Conservation (phyloP, 2,797 vertebrate genomes). For the Hylomyscus alleni region DNA sequence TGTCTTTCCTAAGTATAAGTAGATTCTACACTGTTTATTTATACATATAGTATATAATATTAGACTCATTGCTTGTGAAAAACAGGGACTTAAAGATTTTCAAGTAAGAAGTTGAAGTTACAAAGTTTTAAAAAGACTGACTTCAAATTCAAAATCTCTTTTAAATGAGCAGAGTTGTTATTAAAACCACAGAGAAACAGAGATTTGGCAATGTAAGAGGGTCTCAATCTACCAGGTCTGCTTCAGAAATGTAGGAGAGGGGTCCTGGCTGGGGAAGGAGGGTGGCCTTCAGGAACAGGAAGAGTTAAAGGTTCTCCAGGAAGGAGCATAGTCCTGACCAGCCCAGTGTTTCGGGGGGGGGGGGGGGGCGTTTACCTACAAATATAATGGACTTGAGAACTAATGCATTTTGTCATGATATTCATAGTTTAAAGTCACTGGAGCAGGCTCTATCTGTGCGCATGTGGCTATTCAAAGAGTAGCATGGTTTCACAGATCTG, state of each 20-base stretch:
- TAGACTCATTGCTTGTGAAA: background rate
- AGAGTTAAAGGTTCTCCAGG: background rate
- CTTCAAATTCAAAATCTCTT: slow-evolving; percentile 33
- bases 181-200: background rate
- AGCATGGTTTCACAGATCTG: background rate
- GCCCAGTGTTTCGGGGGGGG: background rate
- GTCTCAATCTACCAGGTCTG: background rate
- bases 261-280: background rate
- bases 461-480: background rate
- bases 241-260: background rate
- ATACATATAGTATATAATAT: slow-evolving; percentile 7
- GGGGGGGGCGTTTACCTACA: background rate
- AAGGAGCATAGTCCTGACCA: background rate
- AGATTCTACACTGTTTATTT: slow-evolving; percentile 19
- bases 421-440: background rate
- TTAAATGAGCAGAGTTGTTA: background rate
- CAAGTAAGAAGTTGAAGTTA: slow-evolving; percentile 45
- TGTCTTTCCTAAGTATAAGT: slow-evolving; percentile 23
- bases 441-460: background rate
- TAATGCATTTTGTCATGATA: background rate
- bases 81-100: slow-evolving; percentile 28
- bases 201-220: background rate
- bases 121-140: background rate
- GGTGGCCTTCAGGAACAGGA: background rate
- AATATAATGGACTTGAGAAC: background rate